Percentiles rank a stretch among this genome's conserved stretches.
These are phyloP conservation scores for Takifugu flavidus DNA, from an alignment of 2,113 vertebrate genomes.

Conservation along the genomic window DNA sequence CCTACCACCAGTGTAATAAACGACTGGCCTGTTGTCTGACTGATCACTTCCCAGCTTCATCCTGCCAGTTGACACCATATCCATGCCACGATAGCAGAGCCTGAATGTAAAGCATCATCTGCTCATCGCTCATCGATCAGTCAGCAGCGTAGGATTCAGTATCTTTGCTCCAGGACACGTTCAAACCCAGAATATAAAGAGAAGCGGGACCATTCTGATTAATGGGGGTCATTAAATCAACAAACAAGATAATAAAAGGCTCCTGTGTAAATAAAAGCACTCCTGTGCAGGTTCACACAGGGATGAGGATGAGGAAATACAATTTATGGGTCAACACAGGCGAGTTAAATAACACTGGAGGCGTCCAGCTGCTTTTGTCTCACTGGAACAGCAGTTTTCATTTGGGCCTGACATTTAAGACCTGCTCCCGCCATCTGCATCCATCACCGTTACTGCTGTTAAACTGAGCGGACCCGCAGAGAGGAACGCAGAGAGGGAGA, in stretches of 20 bases:
- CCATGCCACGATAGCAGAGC: no score
- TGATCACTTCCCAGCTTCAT: neutral
- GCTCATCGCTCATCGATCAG: no score
- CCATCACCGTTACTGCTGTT: constrained; percentile 59
- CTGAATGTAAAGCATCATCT: no score
- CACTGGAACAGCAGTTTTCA: constrained; percentile 56
- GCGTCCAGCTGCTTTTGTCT: constrained; percentile 51
- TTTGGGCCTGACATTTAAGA: constrained; percentile 69
- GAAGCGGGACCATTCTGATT: no score
- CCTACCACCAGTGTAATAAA: no score
- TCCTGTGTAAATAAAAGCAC: neutral
- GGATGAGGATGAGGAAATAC: neutral
- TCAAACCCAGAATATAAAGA: no score
- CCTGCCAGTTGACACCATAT: no score
- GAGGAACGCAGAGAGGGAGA: constrained; percentile 20
- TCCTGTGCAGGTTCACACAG: neutral
- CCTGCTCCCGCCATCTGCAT: constrained; percentile 58
- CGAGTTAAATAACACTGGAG: constrained; percentile 32
- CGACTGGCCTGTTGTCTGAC: no score
- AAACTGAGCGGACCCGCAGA: constrained; percentile 42
- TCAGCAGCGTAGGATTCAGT: no score
- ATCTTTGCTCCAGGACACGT: no score
- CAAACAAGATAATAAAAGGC: neutral
- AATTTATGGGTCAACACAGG: neutral
- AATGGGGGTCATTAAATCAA: neutral